Base-by-base conservation (phyloP, 2,888 invertebrate species). In the Eupsilia transversa region DNA sequence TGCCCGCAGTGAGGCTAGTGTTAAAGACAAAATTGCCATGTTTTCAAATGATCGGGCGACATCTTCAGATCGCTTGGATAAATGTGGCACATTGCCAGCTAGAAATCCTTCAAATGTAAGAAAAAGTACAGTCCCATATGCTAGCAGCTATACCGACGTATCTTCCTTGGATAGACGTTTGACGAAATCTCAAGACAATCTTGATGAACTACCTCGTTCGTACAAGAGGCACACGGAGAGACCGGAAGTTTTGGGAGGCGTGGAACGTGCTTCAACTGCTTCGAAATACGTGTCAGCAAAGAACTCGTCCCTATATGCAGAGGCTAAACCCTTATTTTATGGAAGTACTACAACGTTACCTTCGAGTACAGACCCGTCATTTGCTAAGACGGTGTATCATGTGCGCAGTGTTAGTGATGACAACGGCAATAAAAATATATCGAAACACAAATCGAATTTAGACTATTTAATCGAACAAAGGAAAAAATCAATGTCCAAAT, bases 21-120 rank as follows among this genome's bases (percentile, higher is more conserved):
- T 98, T 72, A 97, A 98, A 89, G 98, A 98, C 91, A 98, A 98
- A 95, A 98, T 98, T 88, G 98, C 98, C 75, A 98, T 98, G 98
- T 98, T 98, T 94, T 98, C 98, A 61, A 97, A 96, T 85, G 96
- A 96, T 79, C 93, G 93, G 77, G 88, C 94, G 3, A 89, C 93
- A 56, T 95, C 96, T 77, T 89, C 96, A 27, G 94, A 95, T 79
- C 92, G 93, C 46, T 86, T 96, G 70, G 95, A 95, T 80, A 95
- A 96, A 90, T 95, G 94, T 89, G 93, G 95, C 60, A 95, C 96
- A 43, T 89, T 96, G 74, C 96, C 96, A 46, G 80, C 89, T 9
- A 93, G 93, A 87, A 92, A 88, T 80, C 83, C 91, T 74, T 90
- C 93, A 68, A 90, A 89, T 73, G 72, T 92, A 27, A 93, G 93